Evolutionary conservation across 2,888 invertebrate species (phyloP).

Genomic region (Theretra japonica): DNA sequence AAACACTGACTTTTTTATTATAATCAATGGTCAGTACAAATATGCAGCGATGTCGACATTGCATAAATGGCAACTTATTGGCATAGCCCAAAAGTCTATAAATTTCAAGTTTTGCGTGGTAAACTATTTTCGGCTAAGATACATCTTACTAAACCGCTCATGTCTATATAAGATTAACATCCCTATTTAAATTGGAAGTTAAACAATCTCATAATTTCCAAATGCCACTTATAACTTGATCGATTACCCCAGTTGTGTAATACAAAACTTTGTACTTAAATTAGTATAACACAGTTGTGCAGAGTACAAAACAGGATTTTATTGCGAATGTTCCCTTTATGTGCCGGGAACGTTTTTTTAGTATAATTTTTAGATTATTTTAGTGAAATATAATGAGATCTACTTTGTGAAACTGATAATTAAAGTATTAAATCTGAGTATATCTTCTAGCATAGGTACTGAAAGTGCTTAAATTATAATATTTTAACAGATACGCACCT

Average conservation of each 20-base stretch:
- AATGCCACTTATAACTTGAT: not conserved
- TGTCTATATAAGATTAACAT: not conserved
- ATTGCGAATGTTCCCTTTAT: conserved; percentile 13
- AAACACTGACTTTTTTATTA: too few species aligned
- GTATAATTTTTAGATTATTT: conserved; percentile 30
- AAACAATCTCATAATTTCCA: not conserved
- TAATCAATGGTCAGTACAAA: too few species aligned
- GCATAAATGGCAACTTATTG: not conserved
- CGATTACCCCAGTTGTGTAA: conserved; percentile 5
- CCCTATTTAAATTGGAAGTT: not conserved
- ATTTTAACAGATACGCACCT: not conserved
- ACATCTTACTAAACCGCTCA: too few species aligned
- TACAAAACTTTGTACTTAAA: conserved; percentile 36
- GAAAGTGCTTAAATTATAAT: not conserved
- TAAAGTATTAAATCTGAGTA: not conserved
- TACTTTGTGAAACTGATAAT: conserved; percentile 14
- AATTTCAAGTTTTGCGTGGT: too few species aligned
- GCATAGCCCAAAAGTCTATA: not conserved
- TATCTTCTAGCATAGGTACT: not conserved
- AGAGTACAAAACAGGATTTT: conserved; percentile 32
- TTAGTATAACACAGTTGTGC: conserved; percentile 36
- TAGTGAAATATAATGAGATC: conserved; percentile 23
- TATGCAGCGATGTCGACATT: too few species aligned
- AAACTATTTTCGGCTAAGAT: too few species aligned
- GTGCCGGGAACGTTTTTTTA: conserved; percentile 18